Percentiles rank a stretch among this genome's conserved stretches.
phyloP scores from a whole-genome alignment of 2,113 vertebrate genomes.

The Limnothrissa miodon region DNA sequence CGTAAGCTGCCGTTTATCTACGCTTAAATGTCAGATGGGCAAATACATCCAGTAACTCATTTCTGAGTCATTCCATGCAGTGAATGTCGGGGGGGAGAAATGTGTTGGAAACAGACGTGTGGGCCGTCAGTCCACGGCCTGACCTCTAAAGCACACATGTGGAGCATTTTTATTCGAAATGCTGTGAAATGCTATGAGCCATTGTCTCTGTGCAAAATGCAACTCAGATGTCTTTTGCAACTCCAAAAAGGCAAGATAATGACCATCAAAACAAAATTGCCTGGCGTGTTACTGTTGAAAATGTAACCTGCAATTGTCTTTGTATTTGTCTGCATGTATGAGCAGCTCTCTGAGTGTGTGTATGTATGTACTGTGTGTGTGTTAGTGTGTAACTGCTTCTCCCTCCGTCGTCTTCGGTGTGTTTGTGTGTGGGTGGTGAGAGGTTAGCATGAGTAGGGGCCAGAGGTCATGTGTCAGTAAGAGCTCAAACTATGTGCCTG shows the following conservation, averaged over 20 bases:
- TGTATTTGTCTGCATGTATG: neutral
- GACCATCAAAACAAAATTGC: neutral
- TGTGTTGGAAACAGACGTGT: neutral
- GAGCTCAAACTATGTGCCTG: neutral
- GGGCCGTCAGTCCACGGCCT: neutral
- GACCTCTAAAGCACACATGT: neutral
- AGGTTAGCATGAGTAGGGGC: neutral
- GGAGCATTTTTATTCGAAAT: neutral
- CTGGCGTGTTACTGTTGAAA: neutral
- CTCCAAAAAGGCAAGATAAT: neutral
- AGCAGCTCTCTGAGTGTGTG: neutral
- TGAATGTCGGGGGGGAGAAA: neutral
- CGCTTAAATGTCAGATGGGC: conserved; percentile 2
- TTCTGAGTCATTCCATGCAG: conserved; percentile 5
- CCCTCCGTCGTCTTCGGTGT: too few species aligned
- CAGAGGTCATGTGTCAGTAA: neutral
- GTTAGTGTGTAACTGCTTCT: neutral
- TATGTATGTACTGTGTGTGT: neutral
- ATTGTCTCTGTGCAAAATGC: neutral
- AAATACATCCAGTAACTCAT: neutral
- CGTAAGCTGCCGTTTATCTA: neutral
- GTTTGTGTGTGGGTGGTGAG: neutral
- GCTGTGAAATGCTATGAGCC: neutral
- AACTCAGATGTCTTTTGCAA: neutral
- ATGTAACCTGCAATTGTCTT: neutral